A percentile compares a stretch with the other conserved stretches of the same genome.
These are phyloP conservation scores for Cryptophagus acutangulus DNA, from an alignment of 2,888 invertebrate genomes.

Conservation along the genomic window DNA sequence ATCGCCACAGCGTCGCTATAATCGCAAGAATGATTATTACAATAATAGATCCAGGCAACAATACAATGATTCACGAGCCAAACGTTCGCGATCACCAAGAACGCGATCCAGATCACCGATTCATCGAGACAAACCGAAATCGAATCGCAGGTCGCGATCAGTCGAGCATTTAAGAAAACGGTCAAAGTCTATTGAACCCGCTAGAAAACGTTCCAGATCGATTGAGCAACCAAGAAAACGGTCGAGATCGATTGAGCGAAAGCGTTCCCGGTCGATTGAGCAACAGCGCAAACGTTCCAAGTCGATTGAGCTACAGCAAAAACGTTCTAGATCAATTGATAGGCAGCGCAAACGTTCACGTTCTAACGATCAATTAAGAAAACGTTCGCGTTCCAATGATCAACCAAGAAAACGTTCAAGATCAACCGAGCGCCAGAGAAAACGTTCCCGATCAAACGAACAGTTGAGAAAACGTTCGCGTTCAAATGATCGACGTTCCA, in stretches of 20 bases:
- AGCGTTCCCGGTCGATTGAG: slow-evolving; percentile 11
- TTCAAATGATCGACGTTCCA: slow-evolving; percentile 26
- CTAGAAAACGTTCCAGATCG: slow-evolving; percentile 10
- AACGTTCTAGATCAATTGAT: slow-evolving; percentile 18
- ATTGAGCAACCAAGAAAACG: slow-evolving; percentile 7
- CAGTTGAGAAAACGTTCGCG: slow-evolving; percentile 9
- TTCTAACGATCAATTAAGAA: neutral
- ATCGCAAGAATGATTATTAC: slow-evolving; percentile 19
- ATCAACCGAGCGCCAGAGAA: neutral
- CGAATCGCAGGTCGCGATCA: slow-evolving; percentile 9
- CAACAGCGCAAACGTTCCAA: too few relatives aligned
- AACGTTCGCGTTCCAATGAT: neutral
- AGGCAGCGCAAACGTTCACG: slow-evolving; percentile 5
- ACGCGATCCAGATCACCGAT: slow-evolving; percentile 15
- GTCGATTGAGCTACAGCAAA: neutral
- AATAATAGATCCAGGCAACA: slow-evolving; percentile 7
- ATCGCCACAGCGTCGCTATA: slow-evolving; percentile 17
- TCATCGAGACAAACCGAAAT: slow-evolving; percentile 12
- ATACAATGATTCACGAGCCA: slow-evolving; percentile 14
- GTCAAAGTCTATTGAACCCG: too few relatives aligned
- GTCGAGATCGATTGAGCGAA: neutral
- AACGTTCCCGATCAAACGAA: slow-evolving; percentile 9
- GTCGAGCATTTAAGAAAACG: slow-evolving; percentile 9
- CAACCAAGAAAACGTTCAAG: slow-evolving; percentile 2
- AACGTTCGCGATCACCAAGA: slow-evolving; percentile 1